Evolutionary conservation across 2,888 invertebrate genomes (phyloP).

Genomic region (Chalcis sispes): DNA sequence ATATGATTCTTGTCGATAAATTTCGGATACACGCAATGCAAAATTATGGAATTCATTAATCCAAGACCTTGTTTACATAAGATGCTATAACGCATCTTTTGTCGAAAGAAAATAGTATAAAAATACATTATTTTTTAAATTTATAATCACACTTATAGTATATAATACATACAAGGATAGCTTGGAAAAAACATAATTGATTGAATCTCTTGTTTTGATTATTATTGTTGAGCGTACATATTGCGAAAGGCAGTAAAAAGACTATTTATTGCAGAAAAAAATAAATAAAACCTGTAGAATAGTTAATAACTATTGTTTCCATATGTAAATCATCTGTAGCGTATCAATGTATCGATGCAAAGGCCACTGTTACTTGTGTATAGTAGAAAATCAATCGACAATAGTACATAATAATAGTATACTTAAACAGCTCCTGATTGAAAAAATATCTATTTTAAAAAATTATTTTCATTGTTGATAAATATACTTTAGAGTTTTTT

Average conservation of each 20-base stretch:
- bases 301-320: conserved; percentile 40
- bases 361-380: conserved; percentile 47
- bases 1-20: not conserved
- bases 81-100: not conserved
- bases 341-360: conserved; percentile 32
- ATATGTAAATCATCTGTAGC: conserved; percentile 42
- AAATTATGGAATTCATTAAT: conserved; percentile 26
- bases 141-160: conserved; percentile 39
- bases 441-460: too few relatives aligned
- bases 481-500: too few relatives aligned
- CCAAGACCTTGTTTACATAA: not conserved
- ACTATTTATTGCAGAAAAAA: conserved; percentile 50
- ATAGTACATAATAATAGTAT: conserved; percentile 30
- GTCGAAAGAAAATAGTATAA: not conserved
- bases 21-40: not conserved
- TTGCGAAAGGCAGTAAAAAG: conserved; percentile 33
- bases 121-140: conserved; percentile 42
- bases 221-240: conserved; percentile 34
- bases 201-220: conserved; percentile 53
- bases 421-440: conserved; percentile 37
- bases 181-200: conserved; percentile 29
- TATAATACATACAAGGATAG: conserved; percentile 6
- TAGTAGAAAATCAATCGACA: conserved; percentile 37
- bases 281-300: conserved; percentile 42
- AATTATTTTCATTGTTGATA: not conserved